Conservation (phyloP, 2,113 vertebrate genomes). For the Phalacrocorax aristotelis region DNA sequence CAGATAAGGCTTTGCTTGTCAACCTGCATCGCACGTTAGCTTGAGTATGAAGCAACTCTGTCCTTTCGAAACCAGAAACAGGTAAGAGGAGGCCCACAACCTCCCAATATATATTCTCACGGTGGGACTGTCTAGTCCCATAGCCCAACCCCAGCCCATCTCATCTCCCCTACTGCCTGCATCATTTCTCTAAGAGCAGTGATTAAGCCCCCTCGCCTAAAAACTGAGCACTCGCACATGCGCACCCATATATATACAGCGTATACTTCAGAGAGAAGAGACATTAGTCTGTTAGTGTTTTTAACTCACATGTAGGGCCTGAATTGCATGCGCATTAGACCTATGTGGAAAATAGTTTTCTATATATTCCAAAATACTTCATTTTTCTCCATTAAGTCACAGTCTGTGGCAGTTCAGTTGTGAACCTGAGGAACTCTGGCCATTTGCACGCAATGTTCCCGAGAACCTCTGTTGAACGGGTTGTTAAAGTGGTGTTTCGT, state of each 20-base stretch:
- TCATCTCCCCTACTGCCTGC: neutral
- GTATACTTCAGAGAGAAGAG: neutral
- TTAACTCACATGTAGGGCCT: accelerated
- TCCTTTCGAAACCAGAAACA: neutral
- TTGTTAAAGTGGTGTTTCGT: accelerated
- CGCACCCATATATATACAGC: accelerated
- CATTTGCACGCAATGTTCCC: accelerated
- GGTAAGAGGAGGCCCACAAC: neutral
- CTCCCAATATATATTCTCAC: accelerated
- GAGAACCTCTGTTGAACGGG: neutral
- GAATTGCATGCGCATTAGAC: accelerated
- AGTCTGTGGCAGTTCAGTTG: neutral
- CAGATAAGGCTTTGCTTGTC: neutral
- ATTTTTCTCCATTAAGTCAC: neutral
- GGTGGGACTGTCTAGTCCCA: neutral
- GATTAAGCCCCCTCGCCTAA: neutral
- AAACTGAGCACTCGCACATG: accelerated
- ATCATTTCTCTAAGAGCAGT: neutral
- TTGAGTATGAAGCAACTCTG: accelerated
- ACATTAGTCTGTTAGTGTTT: neutral
- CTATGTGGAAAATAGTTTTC: neutral
- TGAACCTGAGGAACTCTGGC: neutral
- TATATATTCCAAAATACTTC: neutral
- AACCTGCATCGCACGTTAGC: accelerated
- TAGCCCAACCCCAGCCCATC: neutral